phyloP scores from a whole-genome alignment of 2,113 vertebrate species.

The Channa argus region DNA sequence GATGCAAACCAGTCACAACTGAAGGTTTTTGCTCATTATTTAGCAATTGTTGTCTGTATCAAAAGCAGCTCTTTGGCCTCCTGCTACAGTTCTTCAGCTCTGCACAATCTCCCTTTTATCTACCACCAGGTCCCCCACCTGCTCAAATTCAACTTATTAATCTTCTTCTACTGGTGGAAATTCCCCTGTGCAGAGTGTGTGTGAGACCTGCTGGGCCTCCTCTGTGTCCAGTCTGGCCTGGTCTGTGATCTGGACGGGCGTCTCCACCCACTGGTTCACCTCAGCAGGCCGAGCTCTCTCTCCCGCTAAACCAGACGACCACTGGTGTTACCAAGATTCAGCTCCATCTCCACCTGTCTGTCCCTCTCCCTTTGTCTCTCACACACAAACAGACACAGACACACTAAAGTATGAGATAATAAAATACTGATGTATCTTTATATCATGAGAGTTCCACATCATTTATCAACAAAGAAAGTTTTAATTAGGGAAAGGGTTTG shows the following conservation, averaged over 20 bases:
- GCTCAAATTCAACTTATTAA: conserved; percentile 77
- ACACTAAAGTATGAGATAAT: too few relatives aligned
- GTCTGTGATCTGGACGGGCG: conserved; percentile 74
- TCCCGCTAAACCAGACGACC: conserved; percentile 87
- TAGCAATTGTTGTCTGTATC: too few relatives aligned
- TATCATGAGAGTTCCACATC: too few relatives aligned
- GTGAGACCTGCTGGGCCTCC: conserved; percentile 85
- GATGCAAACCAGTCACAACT: too few relatives aligned
- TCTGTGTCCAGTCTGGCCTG: conserved; percentile 80
- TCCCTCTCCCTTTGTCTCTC: too few relatives aligned
- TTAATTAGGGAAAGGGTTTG: too few relatives aligned
- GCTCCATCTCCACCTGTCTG: conserved; percentile 71
- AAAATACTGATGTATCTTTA: too few relatives aligned
- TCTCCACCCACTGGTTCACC: conserved; percentile 73
- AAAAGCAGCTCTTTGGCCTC: conserved; percentile 89
- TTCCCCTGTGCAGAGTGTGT: neutral
- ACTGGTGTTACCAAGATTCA: conserved; percentile 89
- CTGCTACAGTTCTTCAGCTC: conserved; percentile 86
- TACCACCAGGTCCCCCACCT: conserved; percentile 85
- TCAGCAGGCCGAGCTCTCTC: conserved; percentile 85
- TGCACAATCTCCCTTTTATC: conserved; percentile 86
- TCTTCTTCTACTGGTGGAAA: too few relatives aligned
- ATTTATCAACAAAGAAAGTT: too few relatives aligned
- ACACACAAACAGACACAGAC: too few relatives aligned
- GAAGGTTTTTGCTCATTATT: too few relatives aligned